phyloP scores from a whole-genome alignment of 1,140 invertebrate species.

The Apis mellifera region Amel_HAv3.1 CM009944.2:10215001-10215500 shows the following conservation, averaged over 20 bases:
- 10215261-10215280: conserved; percentile 63
- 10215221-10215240: conserved; percentile 53
- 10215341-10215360: background rate
- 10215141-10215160: conserved; percentile 19
- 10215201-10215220: conserved; percentile 38
- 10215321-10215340: background rate
- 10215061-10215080: conserved; percentile 74
- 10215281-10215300: background rate
- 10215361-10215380: conserved; percentile 17
- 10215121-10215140: conserved; percentile 59
- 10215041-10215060: conserved; percentile 72
- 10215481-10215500: no score
- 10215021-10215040: conserved; percentile 76
- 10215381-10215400: conserved; percentile 24
- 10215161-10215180: conserved; percentile 32
- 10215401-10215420: conserved; percentile 30
- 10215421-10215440: conserved; percentile 49
- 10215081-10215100: conserved; percentile 63
- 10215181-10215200: conserved; percentile 66
- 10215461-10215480: background rate
- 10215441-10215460: conserved; percentile 24
- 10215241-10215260: conserved; percentile 46
- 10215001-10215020: conserved; percentile 77
- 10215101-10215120: conserved; percentile 59
- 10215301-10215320: background rate